phyloP scores from a whole-genome alignment of 2,113 vertebrate genomes.

The Labrus mixtus region DNA sequence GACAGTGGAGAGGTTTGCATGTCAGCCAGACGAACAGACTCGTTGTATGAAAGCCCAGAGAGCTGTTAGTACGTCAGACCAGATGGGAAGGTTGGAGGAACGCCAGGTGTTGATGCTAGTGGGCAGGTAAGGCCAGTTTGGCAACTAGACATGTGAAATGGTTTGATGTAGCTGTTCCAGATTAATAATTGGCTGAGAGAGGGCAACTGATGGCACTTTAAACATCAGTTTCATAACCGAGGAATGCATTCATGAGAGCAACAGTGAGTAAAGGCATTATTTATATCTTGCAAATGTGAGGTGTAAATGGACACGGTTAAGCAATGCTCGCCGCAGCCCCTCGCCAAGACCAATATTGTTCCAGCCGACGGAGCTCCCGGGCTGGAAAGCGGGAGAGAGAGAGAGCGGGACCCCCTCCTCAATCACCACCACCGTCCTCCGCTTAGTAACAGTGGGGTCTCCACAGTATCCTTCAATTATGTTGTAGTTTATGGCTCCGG shows the following conservation, averaged over 20 bases:
- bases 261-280: slow-evolving; percentile 63
- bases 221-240: slow-evolving; percentile 51
- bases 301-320: slow-evolving; percentile 74
- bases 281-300: slow-evolving; percentile 68
- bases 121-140: slow-evolving; percentile 31
- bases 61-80: slow-evolving; percentile 53
- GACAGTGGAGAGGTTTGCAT: slow-evolving; percentile 54
- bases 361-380: slow-evolving; percentile 72
- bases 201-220: slow-evolving; percentile 35
- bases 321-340: slow-evolving; percentile 49
- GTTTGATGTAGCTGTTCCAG: slow-evolving; percentile 28
- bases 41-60: slow-evolving; percentile 54
- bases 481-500: slow-evolving; percentile 65
- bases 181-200: slow-evolving; percentile 44
- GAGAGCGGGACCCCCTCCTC: slow-evolving; percentile 63
- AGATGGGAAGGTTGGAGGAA: slow-evolving; percentile 59
- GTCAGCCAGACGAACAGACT: slow-evolving; percentile 57
- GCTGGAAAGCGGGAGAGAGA: slow-evolving; percentile 57
- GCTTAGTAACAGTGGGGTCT: slow-evolving; percentile 60
- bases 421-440: slow-evolving; percentile 65
- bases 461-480: slow-evolving; percentile 73
- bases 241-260: slow-evolving; percentile 55
- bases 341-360: slow-evolving; percentile 82
- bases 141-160: slow-evolving; percentile 19
- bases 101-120: slow-evolving; percentile 41